Conservation (phyloP, 2,113 vertebrate species). For the Lichenostomus cassidix region DNA sequence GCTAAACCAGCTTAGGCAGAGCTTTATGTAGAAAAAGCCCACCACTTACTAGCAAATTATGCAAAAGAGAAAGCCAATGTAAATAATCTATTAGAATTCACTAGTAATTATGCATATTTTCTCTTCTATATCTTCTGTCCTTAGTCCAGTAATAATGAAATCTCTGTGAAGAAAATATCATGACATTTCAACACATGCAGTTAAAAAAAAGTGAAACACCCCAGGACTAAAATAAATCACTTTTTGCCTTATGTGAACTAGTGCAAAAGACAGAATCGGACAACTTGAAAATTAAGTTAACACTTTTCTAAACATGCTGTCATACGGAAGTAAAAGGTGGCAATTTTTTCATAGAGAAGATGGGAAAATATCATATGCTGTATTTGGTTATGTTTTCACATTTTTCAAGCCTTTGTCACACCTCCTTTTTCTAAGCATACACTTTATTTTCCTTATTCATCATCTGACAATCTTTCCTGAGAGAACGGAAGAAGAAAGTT, state of each 20-base stretch:
- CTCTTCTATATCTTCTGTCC: neutral
- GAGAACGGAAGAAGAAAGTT: neutral
- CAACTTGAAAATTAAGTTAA: slow-evolving; percentile 14
- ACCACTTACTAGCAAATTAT: neutral
- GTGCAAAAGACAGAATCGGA: neutral
- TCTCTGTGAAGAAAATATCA: neutral
- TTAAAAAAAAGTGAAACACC: neutral
- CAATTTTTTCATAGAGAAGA: neutral
- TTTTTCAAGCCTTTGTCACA: neutral
- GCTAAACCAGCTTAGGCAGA: neutral
- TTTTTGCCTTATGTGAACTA: neutral
- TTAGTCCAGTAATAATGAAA: neutral
- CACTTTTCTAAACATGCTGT: neutral
- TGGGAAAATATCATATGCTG: neutral
- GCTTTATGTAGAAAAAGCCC: fast-evolving
- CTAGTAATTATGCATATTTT: neutral
- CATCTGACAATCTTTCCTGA: neutral
- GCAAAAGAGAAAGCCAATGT: neutral
- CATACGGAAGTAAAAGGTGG: neutral
- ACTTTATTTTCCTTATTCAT: neutral
- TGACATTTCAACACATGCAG: neutral
- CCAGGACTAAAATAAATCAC: neutral
- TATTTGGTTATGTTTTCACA: neutral
- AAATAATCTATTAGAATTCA: neutral
- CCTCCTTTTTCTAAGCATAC: neutral